Conservation (phyloP, 2,113 vertebrate genomes). For the Menura novaehollandiae region DNA sequence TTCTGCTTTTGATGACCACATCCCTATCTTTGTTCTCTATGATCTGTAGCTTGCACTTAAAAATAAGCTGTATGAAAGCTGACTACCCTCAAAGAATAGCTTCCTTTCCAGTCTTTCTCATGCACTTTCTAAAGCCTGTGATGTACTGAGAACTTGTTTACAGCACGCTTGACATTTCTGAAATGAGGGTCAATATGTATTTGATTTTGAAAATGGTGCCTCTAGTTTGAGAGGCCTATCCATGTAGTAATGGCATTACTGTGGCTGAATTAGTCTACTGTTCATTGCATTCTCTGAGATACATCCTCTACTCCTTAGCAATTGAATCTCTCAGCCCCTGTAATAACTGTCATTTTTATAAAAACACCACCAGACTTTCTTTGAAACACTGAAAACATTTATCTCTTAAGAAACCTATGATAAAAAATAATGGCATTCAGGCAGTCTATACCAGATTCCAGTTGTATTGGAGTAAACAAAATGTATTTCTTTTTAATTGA, state of each 20-base stretch:
- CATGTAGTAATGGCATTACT: not conserved
- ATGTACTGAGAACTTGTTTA: not conserved
- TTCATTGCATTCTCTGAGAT: not conserved
- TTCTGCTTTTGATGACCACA: not conserved
- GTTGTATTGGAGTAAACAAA: not conserved
- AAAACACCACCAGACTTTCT: not conserved
- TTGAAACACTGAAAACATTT: not conserved
- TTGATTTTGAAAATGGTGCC: slow-evolving; percentile 13
- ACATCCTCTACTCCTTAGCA: not conserved
- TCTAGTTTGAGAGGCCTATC: not conserved
- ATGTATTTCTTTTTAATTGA: not conserved
- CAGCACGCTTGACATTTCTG: not conserved
- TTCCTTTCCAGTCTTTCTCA: not conserved
- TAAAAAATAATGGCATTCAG: not conserved
- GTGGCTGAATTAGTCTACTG: not conserved
- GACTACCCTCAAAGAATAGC: not conserved
- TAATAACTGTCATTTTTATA: not conserved
- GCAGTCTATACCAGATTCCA: not conserved
- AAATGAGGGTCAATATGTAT: not conserved
- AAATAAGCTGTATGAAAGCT: not conserved
- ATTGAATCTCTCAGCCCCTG: not conserved
- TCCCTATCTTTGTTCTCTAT: not conserved
- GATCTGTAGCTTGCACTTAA: not conserved
- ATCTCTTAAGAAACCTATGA: not conserved
- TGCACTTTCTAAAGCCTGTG: not conserved